Conservation (phyloP, 2,797 vertebrate genomes). For the Sebastes nivosus region DNA sequence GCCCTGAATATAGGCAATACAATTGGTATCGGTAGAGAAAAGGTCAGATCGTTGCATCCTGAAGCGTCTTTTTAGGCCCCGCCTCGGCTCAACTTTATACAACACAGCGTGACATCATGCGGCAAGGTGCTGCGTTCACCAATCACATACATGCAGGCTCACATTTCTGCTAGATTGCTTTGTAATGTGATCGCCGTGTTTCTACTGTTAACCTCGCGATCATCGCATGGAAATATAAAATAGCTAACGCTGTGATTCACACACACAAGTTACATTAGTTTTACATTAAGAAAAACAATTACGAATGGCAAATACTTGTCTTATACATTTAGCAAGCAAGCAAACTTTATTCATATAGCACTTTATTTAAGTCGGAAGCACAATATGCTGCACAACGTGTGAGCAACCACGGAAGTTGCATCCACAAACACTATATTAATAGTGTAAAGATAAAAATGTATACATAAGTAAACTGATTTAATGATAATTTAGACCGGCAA, state of each 20-base stretch:
- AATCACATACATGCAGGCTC: neutral
- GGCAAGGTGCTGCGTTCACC: neutral
- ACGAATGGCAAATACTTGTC: neutral
- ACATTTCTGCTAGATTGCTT: accelerated
- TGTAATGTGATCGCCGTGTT: neutral
- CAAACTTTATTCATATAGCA: too few species aligned
- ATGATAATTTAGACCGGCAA: too few species aligned
- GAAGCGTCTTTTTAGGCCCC: neutral
- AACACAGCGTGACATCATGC: neutral
- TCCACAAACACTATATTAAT: too few species aligned
- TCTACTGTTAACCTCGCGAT: accelerated
- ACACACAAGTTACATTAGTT: too few species aligned
- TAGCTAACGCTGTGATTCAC: neutral
- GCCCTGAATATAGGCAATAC: neutral
- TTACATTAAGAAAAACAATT: neutral
- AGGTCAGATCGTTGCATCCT: neutral
- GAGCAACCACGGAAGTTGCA: too few species aligned
- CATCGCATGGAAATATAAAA: neutral
- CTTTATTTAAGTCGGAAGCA: too few species aligned
- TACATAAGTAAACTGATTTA: too few species aligned
- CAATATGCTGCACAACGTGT: too few species aligned
- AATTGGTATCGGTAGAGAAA: too few species aligned
- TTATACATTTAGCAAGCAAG: too few species aligned
- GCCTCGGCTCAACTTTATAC: neutral
- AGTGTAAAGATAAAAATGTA: too few species aligned